phyloP scores from a whole-genome alignment of 2,113 vertebrate genomes.

The Galemys pyrenaicus region DNA sequence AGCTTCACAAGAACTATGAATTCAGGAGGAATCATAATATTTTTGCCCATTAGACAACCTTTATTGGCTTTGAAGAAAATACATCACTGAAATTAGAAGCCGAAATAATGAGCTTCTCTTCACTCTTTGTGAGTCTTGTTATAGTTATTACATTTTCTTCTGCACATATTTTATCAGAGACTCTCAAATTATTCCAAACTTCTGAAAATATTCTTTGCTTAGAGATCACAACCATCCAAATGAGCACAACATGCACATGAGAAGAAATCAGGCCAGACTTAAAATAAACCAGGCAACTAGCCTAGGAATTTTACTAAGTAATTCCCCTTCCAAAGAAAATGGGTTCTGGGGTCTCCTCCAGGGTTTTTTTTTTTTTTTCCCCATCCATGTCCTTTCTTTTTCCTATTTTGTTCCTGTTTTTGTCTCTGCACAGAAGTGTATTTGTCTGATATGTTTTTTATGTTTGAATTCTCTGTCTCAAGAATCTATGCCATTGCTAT shows the following conservation, averaged over 20 bases:
- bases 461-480: neutral
- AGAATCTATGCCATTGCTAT: neutral
- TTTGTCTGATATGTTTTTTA: slow-evolving; percentile 7
- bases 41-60: neutral
- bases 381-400: neutral
- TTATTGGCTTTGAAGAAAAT: neutral
- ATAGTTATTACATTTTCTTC: slow-evolving; percentile 3
- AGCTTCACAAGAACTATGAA: slow-evolving; percentile 1
- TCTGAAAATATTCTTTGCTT: slow-evolving; percentile 30
- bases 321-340: neutral
- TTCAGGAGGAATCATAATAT: neutral
- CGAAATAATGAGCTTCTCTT: slow-evolving; percentile 38
- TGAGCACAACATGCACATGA: neutral
- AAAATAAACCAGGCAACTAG: slow-evolving; percentile 13
- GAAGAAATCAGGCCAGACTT: neutral
- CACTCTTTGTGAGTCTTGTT: slow-evolving; percentile 8
- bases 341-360: neutral
- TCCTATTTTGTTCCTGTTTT: neutral
- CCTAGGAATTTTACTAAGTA: neutral
- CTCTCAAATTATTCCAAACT: slow-evolving; percentile 41
- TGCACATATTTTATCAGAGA: neutral
- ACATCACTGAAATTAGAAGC: slow-evolving; percentile 17
- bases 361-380: neutral
- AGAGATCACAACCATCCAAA: neutral
- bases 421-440: neutral